A percentile compares a stretch with the other conserved stretches of the same genome.
These are phyloP conservation scores for Mystacornis crossleyi DNA, from an alignment of 2,113 vertebrate species.

Conservation along the genomic window DNA sequence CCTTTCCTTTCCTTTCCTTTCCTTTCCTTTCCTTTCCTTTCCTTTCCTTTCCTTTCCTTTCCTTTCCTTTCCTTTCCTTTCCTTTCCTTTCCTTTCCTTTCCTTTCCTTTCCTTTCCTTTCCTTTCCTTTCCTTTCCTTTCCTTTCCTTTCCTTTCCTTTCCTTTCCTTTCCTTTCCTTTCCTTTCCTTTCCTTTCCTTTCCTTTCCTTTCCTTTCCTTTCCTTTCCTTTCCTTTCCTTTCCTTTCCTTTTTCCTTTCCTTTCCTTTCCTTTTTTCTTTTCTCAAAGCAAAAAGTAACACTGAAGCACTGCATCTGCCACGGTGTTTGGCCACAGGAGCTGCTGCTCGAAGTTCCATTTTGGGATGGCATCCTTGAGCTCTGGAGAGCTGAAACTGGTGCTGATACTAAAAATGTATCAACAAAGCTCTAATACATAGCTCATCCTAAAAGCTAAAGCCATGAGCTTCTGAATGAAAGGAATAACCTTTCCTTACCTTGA, in stretches of 20 bases:
- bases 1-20: too few relatives aligned
- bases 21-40: too few relatives aligned
- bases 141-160: too few relatives aligned
- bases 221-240: too few relatives aligned
- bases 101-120: too few relatives aligned
- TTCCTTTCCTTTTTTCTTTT: neutral
- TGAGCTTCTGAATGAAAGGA: neutral
- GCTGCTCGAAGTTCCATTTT: neutral
- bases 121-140: too few relatives aligned
- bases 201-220: too few relatives aligned
- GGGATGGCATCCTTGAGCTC: neutral
- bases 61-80: too few relatives aligned
- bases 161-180: too few relatives aligned
- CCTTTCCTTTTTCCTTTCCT: neutral
- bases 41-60: too few relatives aligned
- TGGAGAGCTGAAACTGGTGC: neutral
- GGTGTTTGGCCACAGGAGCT: neutral
- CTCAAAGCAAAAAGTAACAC: neutral
- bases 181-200: too few relatives aligned
- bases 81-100: too few relatives aligned
- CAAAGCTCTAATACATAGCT: neutral
- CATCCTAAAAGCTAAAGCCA: neutral
- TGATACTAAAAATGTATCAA: neutral
- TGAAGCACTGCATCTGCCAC: neutral
- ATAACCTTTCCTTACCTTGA: neutral